Evolutionary conservation across 2,888 invertebrate genomes (phyloP).

Genomic region (Euphydryas editha): DNA sequence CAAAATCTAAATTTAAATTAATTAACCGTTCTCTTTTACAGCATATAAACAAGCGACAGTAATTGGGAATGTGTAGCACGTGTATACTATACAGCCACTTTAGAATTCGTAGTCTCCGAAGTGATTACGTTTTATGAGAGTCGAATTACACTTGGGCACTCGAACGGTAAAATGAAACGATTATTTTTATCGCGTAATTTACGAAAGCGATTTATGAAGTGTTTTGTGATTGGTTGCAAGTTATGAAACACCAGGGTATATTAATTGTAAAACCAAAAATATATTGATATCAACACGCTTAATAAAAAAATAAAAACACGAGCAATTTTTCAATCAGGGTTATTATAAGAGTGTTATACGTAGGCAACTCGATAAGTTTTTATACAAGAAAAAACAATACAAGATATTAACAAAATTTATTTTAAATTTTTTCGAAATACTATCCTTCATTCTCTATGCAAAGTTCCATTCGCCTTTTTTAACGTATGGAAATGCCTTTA

Average conservation of each 20-base stretch:
- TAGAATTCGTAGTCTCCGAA: slow-evolving; percentile 50
- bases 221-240: slow-evolving; percentile 12
- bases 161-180: slow-evolving; percentile 52
- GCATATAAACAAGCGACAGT: not conserved
- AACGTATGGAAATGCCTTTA: too few species aligned
- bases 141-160: slow-evolving; percentile 42
- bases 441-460: too few species aligned
- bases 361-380: too few species aligned
- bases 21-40: slow-evolving; percentile 3
- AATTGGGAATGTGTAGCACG: slow-evolving; percentile 51
- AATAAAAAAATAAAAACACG: too few species aligned
- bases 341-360: too few species aligned
- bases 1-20: not conserved
- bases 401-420: too few species aligned
- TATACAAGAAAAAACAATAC: too few species aligned
- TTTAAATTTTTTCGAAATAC: too few species aligned
- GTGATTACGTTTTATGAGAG: slow-evolving; percentile 54
- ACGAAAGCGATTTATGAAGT: slow-evolving; percentile 52
- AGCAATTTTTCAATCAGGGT: too few species aligned
- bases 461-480: too few species aligned
- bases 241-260: not conserved
- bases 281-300: not conserved
- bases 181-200: slow-evolving; percentile 62
- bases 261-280: slow-evolving; percentile 4
- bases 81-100: slow-evolving; percentile 50